phyloP scores from a whole-genome alignment of 2,113 vertebrate species.

The Platysteira castanea region DNA sequence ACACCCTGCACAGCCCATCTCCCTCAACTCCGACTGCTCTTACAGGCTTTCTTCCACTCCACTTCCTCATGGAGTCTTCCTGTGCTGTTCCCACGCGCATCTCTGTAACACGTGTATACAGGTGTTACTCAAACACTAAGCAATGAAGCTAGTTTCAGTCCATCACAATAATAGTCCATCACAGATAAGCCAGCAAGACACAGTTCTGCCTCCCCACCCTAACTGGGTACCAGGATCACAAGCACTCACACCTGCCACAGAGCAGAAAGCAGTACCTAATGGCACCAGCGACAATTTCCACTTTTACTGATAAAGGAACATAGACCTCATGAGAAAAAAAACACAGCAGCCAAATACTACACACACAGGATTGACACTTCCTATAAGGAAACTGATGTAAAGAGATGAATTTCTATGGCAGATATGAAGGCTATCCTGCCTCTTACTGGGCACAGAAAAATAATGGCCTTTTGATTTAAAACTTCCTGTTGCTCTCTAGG shows the following conservation, averaged over 20 bases:
- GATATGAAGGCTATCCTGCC: not conserved
- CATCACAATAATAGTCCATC: rapidly evolving
- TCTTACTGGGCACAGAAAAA: not conserved
- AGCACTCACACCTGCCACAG: not conserved
- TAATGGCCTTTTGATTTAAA: conserved; percentile 45
- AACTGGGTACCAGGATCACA: rapidly evolving
- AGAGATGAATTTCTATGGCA: not conserved
- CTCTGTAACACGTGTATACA: rapidly evolving
- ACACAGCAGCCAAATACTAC: not conserved
- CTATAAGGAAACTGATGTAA: not conserved
- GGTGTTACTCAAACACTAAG: not conserved
- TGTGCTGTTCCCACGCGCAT: not conserved
- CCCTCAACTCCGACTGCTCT: not conserved
- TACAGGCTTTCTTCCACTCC: not conserved
- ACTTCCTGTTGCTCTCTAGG: not conserved
- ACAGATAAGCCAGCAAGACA: not conserved
- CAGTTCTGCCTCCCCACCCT: not conserved
- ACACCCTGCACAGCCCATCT: not conserved
- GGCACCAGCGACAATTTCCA: not conserved
- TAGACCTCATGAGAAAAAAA: not conserved
- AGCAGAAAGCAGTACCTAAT: not conserved
- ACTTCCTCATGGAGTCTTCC: not conserved
- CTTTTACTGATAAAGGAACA: not conserved
- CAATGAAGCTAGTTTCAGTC: not conserved
- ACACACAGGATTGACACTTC: not conserved